Base-by-base conservation (phyloP, 1,140 invertebrate genomes). In the Acromyrmex echinatior region DNA sequence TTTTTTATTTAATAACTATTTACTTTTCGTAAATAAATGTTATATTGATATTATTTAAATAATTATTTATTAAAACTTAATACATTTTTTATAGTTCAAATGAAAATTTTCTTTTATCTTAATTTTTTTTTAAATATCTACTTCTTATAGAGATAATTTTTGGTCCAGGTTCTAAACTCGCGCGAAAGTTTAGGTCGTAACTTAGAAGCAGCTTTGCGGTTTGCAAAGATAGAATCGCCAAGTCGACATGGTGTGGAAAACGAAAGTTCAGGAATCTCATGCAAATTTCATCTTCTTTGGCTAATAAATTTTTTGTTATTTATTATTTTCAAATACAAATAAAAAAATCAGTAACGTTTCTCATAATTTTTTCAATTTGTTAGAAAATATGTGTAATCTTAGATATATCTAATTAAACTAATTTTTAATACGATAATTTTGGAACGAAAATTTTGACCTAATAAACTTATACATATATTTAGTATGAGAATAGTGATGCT, bases 241-340 rank as follows among this genome's bases (percentile, higher is more conserved):
- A 14, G 62, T 56, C 25, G 28, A 16, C 39, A 35, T 4, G n/a
- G 21, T 68, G 18, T 70, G 74, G 70, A 21, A 21, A 21, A 81
- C 86, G 82, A 90, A 90, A 90, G 88, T 90, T 90, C 86, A 90
- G 79, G 85, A 81, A 90, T 93, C 90, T 93, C 92, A 94, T 94
- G 93, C 91, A 94, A 95, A 94, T 94, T 88, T 91, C 89, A 88
- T 91, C 77, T 91, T 88, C 89, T 88, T 90, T 60, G 78, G 65
- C 81, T 91, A 90, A 91, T 91, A 91, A 91, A 90, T 10, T 25
- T 53, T 53, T 53, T 53, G 16, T 18, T 25, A 25, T 25, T 25
- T 25, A 18, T 53, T 53, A 53, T 53, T 5, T 53, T 53, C 16
- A 58, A 45, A 45, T 45, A 45, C 39, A 45, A 45, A 45, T 45